A percentile compares a stretch with the other conserved stretches of the same genome.
Evolutionary conservation across 2,797 vertebrate species (phyloP).

Genomic region (Odontamblyopus lacepedii): DNA sequence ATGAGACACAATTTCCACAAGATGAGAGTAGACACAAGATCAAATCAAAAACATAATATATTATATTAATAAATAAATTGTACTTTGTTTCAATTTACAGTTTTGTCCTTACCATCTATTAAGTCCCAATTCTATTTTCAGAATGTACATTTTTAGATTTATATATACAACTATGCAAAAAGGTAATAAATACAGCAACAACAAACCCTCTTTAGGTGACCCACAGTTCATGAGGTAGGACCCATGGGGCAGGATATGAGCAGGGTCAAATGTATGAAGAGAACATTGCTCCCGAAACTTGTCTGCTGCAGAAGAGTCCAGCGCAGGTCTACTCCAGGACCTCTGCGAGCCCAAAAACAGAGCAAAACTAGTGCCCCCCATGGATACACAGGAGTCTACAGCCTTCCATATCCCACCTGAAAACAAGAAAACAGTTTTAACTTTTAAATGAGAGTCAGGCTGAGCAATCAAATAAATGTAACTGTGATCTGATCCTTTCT

Average conservation of each 20-base stretch:
- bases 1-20: no score
- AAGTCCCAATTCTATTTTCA: no score
- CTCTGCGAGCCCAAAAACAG: constrained; percentile 83
- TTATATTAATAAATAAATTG: no score
- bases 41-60: no score
- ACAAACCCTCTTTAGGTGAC: constrained; percentile 78
- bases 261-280: constrained; percentile 63
- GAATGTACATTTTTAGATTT: no score
- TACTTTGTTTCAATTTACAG: no score
- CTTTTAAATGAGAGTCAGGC: no score
- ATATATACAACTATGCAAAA: background rate
- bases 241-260: constrained; percentile 80
- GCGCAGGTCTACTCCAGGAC: constrained; percentile 74
- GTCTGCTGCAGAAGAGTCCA: constrained; percentile 67
- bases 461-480: no score
- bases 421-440: background rate
- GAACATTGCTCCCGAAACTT: constrained; percentile 69
- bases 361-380: constrained; percentile 78
- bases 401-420: constrained; percentile 84
- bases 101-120: no score
- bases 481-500: no score
- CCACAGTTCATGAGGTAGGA: constrained; percentile 86
- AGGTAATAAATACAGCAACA: background rate
- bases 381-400: constrained; percentile 66
- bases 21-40: no score